Conservation (phyloP, 2,113 vertebrate species). For the Etheostoma cragini region DNA sequence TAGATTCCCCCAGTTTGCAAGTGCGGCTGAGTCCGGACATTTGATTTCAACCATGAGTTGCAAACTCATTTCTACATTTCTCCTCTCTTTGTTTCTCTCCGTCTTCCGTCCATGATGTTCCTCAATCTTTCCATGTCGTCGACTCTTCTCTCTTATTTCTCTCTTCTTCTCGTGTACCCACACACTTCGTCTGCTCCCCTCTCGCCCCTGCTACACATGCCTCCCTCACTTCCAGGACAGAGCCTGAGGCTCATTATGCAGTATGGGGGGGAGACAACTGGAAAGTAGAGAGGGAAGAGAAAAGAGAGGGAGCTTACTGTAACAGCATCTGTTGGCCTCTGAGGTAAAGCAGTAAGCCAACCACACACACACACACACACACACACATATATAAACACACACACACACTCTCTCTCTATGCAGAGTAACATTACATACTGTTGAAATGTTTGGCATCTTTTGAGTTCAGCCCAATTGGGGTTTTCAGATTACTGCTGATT, state of each 20-base stretch:
- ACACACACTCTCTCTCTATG: neutral
- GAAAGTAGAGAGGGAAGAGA: constrained; percentile 12
- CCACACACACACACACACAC: neutral
- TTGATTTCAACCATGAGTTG: neutral
- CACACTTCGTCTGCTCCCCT: neutral
- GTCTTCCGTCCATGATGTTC: neutral
- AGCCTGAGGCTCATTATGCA: constrained; percentile 71
- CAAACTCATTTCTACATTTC: neutral
- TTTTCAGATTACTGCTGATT: constrained; percentile 28
- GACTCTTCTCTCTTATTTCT: neutral
- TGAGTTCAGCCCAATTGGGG: neutral
- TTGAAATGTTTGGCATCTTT: constrained; percentile 26
- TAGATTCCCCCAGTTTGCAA: neutral
- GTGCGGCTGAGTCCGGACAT: neutral
- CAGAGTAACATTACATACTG: neutral
- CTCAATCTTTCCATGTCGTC: neutral
- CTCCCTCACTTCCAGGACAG: constrained; percentile 49
- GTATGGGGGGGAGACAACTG: constrained; percentile 33
- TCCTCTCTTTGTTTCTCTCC: neutral
- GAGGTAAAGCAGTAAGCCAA: constrained; percentile 37
- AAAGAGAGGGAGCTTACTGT: constrained; percentile 21
- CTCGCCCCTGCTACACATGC: constrained; percentile 1
- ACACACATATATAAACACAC: neutral
- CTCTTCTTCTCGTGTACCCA: neutral
- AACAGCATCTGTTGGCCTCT: constrained; percentile 71